Conservation (phyloP, 2,888 invertebrate genomes). For the Ornithoptera priamus region DNA sequence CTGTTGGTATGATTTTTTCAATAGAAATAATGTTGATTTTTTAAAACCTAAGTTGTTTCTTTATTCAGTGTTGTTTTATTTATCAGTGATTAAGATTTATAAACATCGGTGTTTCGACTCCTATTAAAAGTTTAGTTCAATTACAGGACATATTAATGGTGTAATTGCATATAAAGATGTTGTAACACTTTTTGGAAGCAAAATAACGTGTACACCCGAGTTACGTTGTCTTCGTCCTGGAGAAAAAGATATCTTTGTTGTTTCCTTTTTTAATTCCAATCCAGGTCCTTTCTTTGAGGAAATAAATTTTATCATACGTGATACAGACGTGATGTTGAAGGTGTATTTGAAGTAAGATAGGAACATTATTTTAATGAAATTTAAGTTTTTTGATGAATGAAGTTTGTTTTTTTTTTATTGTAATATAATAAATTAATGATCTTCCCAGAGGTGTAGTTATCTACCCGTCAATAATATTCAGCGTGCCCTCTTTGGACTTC, state of each 20-base stretch:
- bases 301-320: constrained; percentile 79
- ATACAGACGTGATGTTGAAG: constrained; percentile 77
- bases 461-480: constrained; percentile 80
- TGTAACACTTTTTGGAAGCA: constrained; percentile 78
- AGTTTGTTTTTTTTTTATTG: not conserved
- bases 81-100: too few species aligned
- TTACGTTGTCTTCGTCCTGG: constrained; percentile 70
- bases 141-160: constrained; percentile 80
- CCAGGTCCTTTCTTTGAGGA: constrained; percentile 83
- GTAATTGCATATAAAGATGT: constrained; percentile 70
- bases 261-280: constrained; percentile 79
- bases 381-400: not conserved
- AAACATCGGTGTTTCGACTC: not conserved
- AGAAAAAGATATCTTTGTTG: constrained; percentile 72
- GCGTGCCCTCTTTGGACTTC: constrained; percentile 77
- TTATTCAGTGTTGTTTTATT: too few species aligned
- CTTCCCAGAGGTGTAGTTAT: constrained; percentile 80
- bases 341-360: constrained; percentile 78
- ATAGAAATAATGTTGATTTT: too few species aligned
- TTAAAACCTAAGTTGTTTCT: too few species aligned
- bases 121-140: not conserved
- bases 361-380: constrained; percentile 3
- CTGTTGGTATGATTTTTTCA: not conserved
- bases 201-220: constrained; percentile 73
- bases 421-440: not conserved